Base-by-base conservation (phyloP, 92 coral and sea anemone species). In the Umimayanthus kanabou region DNA sequence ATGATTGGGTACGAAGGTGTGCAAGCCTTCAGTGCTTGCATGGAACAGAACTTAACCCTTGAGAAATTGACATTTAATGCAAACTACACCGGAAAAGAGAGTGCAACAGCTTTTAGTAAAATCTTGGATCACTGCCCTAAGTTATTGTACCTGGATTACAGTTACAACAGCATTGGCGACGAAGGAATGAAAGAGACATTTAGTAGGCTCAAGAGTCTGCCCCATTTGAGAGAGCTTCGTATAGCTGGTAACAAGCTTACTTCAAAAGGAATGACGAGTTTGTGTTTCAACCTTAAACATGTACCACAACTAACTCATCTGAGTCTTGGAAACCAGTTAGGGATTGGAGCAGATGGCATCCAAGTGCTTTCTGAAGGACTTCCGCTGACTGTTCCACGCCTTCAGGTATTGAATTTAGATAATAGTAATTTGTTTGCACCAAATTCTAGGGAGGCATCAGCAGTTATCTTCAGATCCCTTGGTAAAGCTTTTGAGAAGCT, bases 101-200 rank as follows among this genome's bases (percentile, higher is more conserved):
- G 87, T 25, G 95, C 93, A 11, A 82, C 76, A 53, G 89, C 92
- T 71, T 91, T 94, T 79, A 92, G 92, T 9, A 77, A 78, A 20
- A 85, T 94, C 30, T 73, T 94, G 33, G 73, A 92, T 73, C 85
- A 82, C 58, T 92, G 95, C 61, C 94, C 97, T 66, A 75, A 80
- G 29, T 91, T 94, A 16, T 43, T 43, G 26, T 88, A 89, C 71
- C 75, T 94, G 28, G 95, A 94, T 74, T 73, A 92, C 43, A 90
- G 90, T 82, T 89, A 85, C 83, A 92, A 91, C 72, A 89, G 94
- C 71, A 40, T 87, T 57, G 89, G 89, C 28, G 92, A 93, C 53
- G 80, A 90, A 80, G 91, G 88, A 30, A 76, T 92, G 90, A 77
- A 90, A 23, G 69, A 25, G 47, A 80, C 92, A 79, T 79, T 94